Evolutionary conservation across 1,140 invertebrate species (phyloP).

Genomic region (Pissodes strobi): DNA sequence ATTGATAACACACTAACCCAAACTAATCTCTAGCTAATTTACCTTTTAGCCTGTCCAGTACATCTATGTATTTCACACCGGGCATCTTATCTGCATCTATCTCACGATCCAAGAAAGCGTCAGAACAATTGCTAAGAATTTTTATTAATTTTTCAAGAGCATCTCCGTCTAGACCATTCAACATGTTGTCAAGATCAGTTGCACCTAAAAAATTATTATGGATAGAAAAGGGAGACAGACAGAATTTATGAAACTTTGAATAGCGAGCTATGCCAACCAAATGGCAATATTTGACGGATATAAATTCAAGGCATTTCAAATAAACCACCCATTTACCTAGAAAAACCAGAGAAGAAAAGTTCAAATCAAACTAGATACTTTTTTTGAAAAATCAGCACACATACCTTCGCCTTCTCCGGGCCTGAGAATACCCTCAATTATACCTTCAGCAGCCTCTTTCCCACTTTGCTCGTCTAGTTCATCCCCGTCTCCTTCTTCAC

Average conservation of each 20-base stretch:
- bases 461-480: not conserved
- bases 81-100: slow-evolving; percentile 34
- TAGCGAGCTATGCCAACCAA: too few relatives aligned
- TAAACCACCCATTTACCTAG: too few relatives aligned
- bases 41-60: slow-evolving; percentile 37
- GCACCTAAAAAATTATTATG: not conserved
- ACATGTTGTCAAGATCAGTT: slow-evolving; percentile 4
- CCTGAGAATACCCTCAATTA: not conserved
- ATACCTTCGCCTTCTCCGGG: slow-evolving; percentile 29
- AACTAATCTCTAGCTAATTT: too few relatives aligned
- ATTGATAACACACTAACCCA: not conserved
- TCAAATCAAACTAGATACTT: not conserved
- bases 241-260: too few relatives aligned
- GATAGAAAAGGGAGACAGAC: not conserved
- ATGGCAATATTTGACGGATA: too few relatives aligned
- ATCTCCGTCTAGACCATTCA: slow-evolving; percentile 27
- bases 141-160: slow-evolving; percentile 30
- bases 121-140: slow-evolving; percentile 28
- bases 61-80: slow-evolving; percentile 31
- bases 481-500: slow-evolving; percentile 7
- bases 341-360: not conserved
- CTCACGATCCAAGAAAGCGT: slow-evolving; percentile 27
- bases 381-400: not conserved
- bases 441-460: not conserved
- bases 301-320: not conserved